phyloP scores from a whole-genome alignment of 1,140 invertebrate species.

The Dryas iulia region DNA sequence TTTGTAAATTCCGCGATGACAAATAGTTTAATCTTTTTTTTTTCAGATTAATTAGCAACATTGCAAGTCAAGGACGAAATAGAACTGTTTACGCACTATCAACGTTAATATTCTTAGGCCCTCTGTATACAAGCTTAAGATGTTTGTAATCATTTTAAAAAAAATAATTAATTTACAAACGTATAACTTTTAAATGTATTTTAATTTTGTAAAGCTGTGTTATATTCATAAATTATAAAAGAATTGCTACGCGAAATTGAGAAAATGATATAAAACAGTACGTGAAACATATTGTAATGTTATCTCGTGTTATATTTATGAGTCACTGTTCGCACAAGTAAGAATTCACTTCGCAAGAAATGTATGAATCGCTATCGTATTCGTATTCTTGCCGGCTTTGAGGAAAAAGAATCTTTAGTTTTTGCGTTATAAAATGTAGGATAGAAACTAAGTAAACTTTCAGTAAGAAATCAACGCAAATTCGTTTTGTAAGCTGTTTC shows the following conservation, averaged over 20 bases:
- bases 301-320: not conserved
- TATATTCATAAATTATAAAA: not conserved
- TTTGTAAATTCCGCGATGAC: too few relatives aligned
- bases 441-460: not conserved
- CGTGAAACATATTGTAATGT: not conserved
- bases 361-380: not conserved
- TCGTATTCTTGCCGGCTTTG: not conserved
- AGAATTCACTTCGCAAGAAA: conserved; percentile 1
- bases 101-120: too few relatives aligned
- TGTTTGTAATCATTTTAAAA: not conserved
- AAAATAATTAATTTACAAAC: not conserved
- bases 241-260: not conserved
- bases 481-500: too few relatives aligned
- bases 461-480: too few relatives aligned
- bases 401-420: not conserved
- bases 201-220: not conserved
- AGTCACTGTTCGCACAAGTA: not conserved
- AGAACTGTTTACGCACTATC: too few relatives aligned
- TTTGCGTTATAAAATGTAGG: not conserved
- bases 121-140: too few relatives aligned
- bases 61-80: too few relatives aligned
- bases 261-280: not conserved
- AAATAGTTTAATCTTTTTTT: too few relatives aligned
- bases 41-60: too few relatives aligned
- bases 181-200: not conserved